Evolutionary conservation across 2,797 vertebrate genomes (phyloP), one percentile per base, ranked within the genome.

Genomic region (Leptodactylus fallax): DNA sequence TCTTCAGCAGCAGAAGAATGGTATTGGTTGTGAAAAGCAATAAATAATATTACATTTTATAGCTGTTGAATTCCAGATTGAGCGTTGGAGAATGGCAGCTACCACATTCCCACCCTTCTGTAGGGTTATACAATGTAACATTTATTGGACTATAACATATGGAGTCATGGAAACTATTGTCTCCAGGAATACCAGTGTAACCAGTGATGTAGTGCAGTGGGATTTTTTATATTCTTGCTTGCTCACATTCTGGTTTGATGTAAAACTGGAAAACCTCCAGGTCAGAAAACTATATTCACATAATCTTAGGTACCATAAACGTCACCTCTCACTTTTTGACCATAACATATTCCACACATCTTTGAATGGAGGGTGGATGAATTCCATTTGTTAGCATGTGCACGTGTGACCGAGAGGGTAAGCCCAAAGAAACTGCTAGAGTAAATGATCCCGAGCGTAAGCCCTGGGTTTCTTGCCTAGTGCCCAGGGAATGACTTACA

Each of bases 131-230:
- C n/a, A n/a, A n/a, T n/a, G n/a, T n/a, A n/a, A 36, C 69, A 45
- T 71, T 71, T 74, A 74, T 74, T 74, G 36, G 71, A 47, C 71
- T 69, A 16, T 27, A 69, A 69, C 13, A 69, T 69, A 69, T 7
- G 25, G 25, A 36, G 25, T 27, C 12, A 27, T 69, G 65, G 65
- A 69, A 69, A 69, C 65, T 11, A 72, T 72, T 74, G 71, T 74
- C 9, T 74, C 12, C 11, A 7, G 45, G 9, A 47, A 74, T 74
- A 49, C 71, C 17, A 74, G 71, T 21, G 71, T 9, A 74, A 9
- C 71, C 19, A 49, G 17, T 11, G 45, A 74, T 49, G 71, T 47
- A 74, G 45, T 5, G 16, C 71, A n/a, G 36, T 9, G 45, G 17
- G 5, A 74, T 74, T 45, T 47, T 19, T 72, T 74, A 49, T 16